Conservation (phyloP, 2,888 invertebrate genomes). For the Calephelis perditalis region DNA sequence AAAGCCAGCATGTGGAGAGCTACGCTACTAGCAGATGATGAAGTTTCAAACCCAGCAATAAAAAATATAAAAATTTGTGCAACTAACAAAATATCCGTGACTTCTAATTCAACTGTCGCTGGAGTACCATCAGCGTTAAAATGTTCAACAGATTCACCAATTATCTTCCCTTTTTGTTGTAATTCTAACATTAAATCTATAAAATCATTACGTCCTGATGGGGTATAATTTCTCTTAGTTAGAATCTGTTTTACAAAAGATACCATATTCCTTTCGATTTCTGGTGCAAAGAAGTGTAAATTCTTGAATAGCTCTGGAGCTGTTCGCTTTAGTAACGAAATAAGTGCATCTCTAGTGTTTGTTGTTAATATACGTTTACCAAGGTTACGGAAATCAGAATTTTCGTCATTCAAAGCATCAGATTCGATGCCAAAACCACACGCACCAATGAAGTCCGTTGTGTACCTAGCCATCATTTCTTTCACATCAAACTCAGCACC, state of each 20-base stretch:
- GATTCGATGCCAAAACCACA: constrained; percentile 45
- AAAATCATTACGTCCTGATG: constrained; percentile 43
- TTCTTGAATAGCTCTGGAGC: constrained; percentile 37
- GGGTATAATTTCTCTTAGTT: constrained; percentile 45
- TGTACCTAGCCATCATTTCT: constrained; percentile 41
- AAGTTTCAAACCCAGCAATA: constrained; percentile 67
- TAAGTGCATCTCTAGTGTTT: not conserved
- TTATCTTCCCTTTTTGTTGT: constrained; percentile 44
- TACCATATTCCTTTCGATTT: constrained; percentile 31
- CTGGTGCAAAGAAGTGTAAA: constrained; percentile 29
- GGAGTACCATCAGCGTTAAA: constrained; percentile 43
- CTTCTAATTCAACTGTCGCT: constrained; percentile 40
- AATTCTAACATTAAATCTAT: constrained; percentile 42
- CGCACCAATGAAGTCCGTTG: constrained; percentile 35
- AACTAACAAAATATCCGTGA: constrained; percentile 40
- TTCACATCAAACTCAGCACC: constrained; percentile 28
- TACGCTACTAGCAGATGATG: constrained; percentile 58
- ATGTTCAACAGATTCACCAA: constrained; percentile 49
- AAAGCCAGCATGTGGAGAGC: constrained; percentile 55
- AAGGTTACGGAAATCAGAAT: constrained; percentile 38
- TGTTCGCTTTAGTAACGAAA: not conserved
- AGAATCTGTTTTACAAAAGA: constrained; percentile 42
- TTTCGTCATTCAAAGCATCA: constrained; percentile 39
- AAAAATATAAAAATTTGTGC: constrained; percentile 58
- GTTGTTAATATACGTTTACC: not conserved